Conservation (phyloP, 2,797 vertebrate genomes). For the Sebastes steindachneri region DNA sequence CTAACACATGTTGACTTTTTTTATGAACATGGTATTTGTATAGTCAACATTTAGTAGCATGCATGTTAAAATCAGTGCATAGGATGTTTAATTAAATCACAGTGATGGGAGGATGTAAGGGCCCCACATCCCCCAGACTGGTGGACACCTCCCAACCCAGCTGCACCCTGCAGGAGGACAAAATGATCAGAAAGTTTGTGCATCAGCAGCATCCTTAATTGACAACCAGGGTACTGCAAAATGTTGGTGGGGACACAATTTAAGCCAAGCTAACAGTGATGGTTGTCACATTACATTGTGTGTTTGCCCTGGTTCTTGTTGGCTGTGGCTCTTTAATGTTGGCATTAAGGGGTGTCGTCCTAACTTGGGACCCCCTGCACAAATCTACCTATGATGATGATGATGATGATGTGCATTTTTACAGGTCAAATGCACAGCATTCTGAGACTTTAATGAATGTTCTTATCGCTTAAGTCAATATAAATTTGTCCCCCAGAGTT, state of each 20-base stretch:
- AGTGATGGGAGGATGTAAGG: background rate
- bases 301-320: background rate
- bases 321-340: background rate
- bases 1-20: background rate
- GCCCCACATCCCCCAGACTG: constrained; percentile 3
- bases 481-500: background rate
- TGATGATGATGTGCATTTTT: background rate
- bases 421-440: background rate
- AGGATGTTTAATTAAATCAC: background rate
- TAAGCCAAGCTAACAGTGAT: background rate
- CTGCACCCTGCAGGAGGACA: background rate
- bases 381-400: no score
- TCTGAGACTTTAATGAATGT: background rate
- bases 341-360: background rate
- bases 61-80: background rate
- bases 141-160: background rate
- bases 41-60: rapidly evolving
- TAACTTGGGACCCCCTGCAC: background rate
- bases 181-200: background rate
- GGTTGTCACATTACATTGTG: background rate
- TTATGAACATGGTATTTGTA: background rate
- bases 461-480: background rate
- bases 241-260: background rate
- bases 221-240: no score
- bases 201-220: background rate